Evolutionary conservation across 1,140 invertebrate genomes (phyloP).

Genomic region (Carcinoscorpius rotundicauda): DNA sequence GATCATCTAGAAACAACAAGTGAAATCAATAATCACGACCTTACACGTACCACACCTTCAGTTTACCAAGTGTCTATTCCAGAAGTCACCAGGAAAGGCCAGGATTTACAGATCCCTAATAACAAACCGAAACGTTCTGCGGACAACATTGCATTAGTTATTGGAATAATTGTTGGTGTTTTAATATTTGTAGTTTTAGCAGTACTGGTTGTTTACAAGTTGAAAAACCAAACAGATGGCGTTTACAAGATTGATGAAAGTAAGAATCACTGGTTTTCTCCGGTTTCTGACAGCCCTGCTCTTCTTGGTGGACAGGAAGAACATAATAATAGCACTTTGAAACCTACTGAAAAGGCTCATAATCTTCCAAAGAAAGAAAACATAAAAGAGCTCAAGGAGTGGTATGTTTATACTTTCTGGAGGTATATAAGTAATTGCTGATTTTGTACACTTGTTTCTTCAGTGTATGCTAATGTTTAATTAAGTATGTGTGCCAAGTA

Average conservation of each 20-base stretch:
- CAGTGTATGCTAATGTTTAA: too few species aligned
- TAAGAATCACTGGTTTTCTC: conserved; percentile 35
- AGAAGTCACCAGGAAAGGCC: not conserved
- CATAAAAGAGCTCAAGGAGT: conserved; percentile 19
- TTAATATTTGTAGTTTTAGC: conserved; percentile 82
- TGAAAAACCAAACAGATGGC: conserved; percentile 69
- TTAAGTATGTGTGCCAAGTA: too few species aligned
- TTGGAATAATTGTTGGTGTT: conserved; percentile 78
- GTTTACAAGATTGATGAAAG: conserved; percentile 82
- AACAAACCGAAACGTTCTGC: conserved; percentile 15
- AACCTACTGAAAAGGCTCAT: conserved; percentile 6
- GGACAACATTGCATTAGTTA: conserved; percentile 49
- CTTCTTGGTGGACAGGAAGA: conserved; percentile 14
- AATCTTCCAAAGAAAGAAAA: conserved; percentile 21
- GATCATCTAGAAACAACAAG: conserved; percentile 9
- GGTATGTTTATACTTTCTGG: too few species aligned
- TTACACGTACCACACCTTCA: conserved; percentile 12
- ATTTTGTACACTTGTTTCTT: too few species aligned
- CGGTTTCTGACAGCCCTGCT: conserved; percentile 26
- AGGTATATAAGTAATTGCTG: too few species aligned
- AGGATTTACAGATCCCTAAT: conserved; percentile 14
- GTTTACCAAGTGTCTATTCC: conserved; percentile 18
- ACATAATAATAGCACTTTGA: conserved; percentile 11
- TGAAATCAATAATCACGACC: too few species aligned
- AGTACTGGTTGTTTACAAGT: conserved; percentile 75